A percentile compares a stretch with the other conserved stretches of the same genome.
Evolutionary conservation across 2,888 invertebrate species (phyloP).

Genomic region (Monoplex corrugatus): DNA sequence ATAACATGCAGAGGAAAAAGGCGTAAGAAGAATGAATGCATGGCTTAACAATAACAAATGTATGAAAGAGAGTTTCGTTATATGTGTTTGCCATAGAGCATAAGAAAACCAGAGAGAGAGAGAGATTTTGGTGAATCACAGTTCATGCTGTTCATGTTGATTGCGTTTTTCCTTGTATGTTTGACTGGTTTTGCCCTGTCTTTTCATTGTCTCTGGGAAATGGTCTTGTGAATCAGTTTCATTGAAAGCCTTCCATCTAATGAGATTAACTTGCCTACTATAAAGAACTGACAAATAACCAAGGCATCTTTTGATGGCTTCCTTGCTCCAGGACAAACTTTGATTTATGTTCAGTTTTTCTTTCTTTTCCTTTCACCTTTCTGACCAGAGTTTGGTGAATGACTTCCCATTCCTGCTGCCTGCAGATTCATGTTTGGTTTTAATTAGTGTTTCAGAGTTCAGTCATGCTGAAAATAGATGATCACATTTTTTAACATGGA

Average conservation of each 20-base stretch:
- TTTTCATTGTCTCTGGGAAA: not conserved
- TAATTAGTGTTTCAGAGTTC: too few species aligned
- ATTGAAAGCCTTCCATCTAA: not conserved
- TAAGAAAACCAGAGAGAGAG: not conserved
- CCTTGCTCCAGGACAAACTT: not conserved
- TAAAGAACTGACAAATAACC: not conserved
- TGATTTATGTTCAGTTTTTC: not conserved
- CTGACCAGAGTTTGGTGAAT: not conserved
- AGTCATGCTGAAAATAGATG: too few species aligned
- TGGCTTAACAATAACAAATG: constrained; percentile 11
- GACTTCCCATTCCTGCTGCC: not conserved
- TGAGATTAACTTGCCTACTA: not conserved
- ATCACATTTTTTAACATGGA: too few species aligned
- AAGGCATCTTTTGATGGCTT: not conserved
- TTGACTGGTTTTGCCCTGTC: not conserved
- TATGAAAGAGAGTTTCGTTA: not conserved
- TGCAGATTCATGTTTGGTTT: not conserved
- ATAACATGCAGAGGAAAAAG: not conserved
- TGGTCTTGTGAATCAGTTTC: too few species aligned
- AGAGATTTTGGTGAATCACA: not conserved
- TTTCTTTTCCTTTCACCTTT: not conserved
- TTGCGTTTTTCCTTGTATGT: not conserved
- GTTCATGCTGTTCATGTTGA: not conserved
- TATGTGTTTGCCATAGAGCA: not conserved
- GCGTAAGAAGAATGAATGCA: not conserved